A percentile compares a stretch with the other conserved stretches of the same genome.
Evolutionary conservation across 2,797 vertebrate genomes (phyloP).

Genomic region (Tragelaphus eurycerus): DNA sequence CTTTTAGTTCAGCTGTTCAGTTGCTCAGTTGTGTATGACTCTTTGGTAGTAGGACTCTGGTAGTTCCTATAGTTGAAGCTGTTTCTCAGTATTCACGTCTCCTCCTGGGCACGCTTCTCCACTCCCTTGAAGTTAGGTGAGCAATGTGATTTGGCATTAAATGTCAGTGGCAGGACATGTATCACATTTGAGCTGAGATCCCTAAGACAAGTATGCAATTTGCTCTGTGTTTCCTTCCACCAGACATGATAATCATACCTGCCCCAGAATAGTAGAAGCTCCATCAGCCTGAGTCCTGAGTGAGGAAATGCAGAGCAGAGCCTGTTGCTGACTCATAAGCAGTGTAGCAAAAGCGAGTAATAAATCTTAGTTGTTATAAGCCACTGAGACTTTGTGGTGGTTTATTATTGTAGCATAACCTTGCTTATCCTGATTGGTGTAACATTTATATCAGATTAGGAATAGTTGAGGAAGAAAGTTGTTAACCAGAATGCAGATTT

Average conservation of each 20-base stretch:
- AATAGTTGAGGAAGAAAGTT: not conserved
- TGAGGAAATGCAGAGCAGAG: not conserved
- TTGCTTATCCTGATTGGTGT: not conserved
- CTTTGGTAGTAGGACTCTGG: not conserved
- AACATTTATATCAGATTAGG: not conserved
- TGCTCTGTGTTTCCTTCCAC: not conserved
- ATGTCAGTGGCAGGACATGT: not conserved
- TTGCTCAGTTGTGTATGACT: not conserved
- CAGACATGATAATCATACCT: not conserved
- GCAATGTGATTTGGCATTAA: not conserved
- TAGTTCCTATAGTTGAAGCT: not conserved
- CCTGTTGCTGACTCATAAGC: not conserved
- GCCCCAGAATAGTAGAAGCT: not conserved
- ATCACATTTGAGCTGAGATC: not conserved
- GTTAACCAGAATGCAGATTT: not conserved
- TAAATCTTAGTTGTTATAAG: not conserved
- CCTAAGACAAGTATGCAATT: not conserved
- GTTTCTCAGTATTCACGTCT: not conserved
- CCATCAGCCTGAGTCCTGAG: not conserved
- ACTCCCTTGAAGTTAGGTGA: not conserved
- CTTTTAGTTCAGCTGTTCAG: not conserved
- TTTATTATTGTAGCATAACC: not conserved
- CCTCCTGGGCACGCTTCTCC: not conserved
- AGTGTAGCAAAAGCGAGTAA: not conserved
- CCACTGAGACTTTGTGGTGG: not conserved